phyloP scores from a whole-genome alignment of 2,888 invertebrate genomes.

The Anthoptus insignis region DNA sequence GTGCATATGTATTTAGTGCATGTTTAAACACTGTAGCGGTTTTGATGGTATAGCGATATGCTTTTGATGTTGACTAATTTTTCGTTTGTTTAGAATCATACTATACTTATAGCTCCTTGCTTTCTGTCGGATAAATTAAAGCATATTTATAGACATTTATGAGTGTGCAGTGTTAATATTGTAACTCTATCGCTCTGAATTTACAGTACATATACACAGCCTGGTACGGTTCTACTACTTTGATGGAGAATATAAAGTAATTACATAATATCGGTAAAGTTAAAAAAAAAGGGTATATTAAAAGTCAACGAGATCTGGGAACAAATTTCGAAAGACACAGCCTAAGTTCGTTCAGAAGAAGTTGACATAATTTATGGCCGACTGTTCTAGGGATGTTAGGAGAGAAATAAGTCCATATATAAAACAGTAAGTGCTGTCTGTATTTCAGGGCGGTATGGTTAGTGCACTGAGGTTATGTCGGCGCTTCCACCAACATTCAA shows the following conservation, averaged over 20 bases:
- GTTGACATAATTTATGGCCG: too few relatives aligned
- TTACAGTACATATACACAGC: too few relatives aligned
- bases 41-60: constrained; percentile 60
- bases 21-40: constrained; percentile 59
- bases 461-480: not conserved
- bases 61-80: constrained; percentile 70
- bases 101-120: constrained; percentile 61
- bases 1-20: constrained; percentile 57
- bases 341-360: too few relatives aligned
- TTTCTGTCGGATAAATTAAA: constrained; percentile 57
- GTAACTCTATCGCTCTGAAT: not conserved
- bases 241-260: too few relatives aligned
- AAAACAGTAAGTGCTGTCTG: not conserved
- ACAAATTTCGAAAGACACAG: too few relatives aligned
- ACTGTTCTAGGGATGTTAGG: too few relatives aligned
- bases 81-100: constrained; percentile 58
- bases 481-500: constrained; percentile 55
- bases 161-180: constrained; percentile 51
- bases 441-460: not conserved
- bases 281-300: too few relatives aligned
- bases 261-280: too few relatives aligned
- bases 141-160: constrained; percentile 61
- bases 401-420: not conserved
- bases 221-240: too few relatives aligned
- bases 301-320: too few relatives aligned